phyloP scores from a whole-genome alignment of 2,797 vertebrate genomes.

The Takifugu ocellatus region DNA sequence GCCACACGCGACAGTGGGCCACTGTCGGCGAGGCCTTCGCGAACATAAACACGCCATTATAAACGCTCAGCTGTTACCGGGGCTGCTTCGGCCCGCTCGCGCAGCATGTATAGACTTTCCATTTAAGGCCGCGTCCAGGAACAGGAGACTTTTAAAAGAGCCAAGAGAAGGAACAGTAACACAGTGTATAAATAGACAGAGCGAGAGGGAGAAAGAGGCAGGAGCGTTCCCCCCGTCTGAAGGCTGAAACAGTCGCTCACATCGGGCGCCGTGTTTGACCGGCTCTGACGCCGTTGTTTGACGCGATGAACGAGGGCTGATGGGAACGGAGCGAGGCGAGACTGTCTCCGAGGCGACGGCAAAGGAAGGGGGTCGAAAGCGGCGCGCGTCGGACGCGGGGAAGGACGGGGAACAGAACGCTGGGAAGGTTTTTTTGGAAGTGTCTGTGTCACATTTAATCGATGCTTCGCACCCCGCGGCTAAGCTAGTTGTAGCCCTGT shows the following conservation, averaged over 20 bases:
- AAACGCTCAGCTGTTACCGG: conserved; percentile 69
- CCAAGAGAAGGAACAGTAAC: conserved; percentile 60
- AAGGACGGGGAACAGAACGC: too few relatives aligned
- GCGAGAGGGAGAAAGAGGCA: conserved; percentile 27
- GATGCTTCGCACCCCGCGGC: too few relatives aligned
- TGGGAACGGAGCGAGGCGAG: too few relatives aligned
- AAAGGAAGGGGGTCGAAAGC: too few relatives aligned
- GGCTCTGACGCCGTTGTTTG: too few relatives aligned
- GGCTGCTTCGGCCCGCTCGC: conserved; percentile 54
- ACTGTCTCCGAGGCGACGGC: too few relatives aligned
- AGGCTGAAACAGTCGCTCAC: conserved; percentile 15
- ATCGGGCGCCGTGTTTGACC: background rate
- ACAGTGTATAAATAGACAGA: conserved; percentile 60
- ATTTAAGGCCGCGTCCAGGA: conserved; percentile 66
- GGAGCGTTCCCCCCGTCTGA: conserved; percentile 44
- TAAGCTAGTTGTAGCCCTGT: too few relatives aligned
- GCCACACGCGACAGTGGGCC: conserved; percentile 59
- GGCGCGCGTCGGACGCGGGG: too few relatives aligned
- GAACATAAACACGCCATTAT: conserved; percentile 73
- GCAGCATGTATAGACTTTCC: conserved; percentile 68
- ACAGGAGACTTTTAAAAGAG: conserved; percentile 58
- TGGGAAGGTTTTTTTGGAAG: too few relatives aligned
- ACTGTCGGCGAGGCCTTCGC: conserved; percentile 61
- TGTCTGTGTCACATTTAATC: too few relatives aligned
- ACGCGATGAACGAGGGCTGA: too few relatives aligned